Conservation (phyloP, 1,140 invertebrate species). For the Caerostris darwini region DNA sequence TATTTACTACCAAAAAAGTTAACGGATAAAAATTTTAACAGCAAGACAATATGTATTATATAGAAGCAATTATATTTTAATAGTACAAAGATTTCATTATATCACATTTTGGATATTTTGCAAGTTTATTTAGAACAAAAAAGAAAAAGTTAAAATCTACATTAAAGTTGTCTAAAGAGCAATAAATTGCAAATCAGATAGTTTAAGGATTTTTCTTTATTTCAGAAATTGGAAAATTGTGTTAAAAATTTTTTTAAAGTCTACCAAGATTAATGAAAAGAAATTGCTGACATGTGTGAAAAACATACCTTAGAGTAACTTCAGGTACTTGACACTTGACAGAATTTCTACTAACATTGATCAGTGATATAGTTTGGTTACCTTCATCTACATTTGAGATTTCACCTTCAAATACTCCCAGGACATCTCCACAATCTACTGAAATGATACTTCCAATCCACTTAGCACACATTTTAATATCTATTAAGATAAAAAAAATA, state of each 20-base stretch:
- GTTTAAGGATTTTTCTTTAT: too few species aligned
- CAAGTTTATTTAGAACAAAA: too few species aligned
- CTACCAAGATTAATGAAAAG: background rate
- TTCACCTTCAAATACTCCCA: conserved; percentile 90
- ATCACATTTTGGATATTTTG: too few species aligned
- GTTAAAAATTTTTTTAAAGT: background rate
- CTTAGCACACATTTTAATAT: conserved; percentile 84
- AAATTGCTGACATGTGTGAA: background rate
- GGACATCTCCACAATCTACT: conserved; percentile 87
- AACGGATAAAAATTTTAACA: too few species aligned
- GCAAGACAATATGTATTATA: too few species aligned
- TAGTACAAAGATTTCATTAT: too few species aligned
- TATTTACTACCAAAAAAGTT: too few species aligned
- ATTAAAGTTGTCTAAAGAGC: too few species aligned
- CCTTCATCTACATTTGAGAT: conserved; percentile 88
- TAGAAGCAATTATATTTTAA: too few species aligned
- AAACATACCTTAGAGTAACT: conserved; percentile 84
- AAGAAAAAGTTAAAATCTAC: too few species aligned
- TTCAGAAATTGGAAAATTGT: too few species aligned
- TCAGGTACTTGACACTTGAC: conserved; percentile 85
- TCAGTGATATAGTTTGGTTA: conserved; percentile 86
- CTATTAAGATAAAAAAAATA: background rate
- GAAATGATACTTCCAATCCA: conserved; percentile 90
- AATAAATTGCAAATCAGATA: too few species aligned
- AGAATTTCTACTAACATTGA: conserved; percentile 90